Percentiles rank a stretch among this genome's conserved stretches.
phyloP scores from a whole-genome alignment of 2,797 vertebrate genomes.

The Acanthurus tractus region DNA sequence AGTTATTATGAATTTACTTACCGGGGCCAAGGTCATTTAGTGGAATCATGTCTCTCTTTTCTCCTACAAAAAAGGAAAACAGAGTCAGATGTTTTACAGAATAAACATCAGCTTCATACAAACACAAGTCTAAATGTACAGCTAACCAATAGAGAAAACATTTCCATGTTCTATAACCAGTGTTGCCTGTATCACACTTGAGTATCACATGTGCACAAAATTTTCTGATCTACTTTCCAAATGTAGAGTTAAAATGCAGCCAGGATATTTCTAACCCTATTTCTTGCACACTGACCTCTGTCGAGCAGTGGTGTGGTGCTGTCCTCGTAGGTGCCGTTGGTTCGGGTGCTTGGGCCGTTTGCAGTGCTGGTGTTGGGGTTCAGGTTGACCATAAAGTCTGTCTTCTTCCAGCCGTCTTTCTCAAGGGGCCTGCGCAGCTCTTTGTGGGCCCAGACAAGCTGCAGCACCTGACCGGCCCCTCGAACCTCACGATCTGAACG shows the following conservation, averaged over 20 bases:
- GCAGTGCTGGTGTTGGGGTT: conserved; percentile 78
- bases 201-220: background rate
- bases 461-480: conserved; percentile 92
- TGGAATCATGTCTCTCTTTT: conserved; percentile 95
- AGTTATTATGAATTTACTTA: conserved; percentile 61
- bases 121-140: background rate
- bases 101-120: background rate
- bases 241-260: too few relatives aligned
- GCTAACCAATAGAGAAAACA: background rate
- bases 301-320: conserved; percentile 96
- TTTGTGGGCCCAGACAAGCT: conserved; percentile 96
- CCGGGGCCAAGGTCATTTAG: conserved; percentile 95
- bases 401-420: conserved; percentile 99
- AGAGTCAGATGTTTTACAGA: conserved; percentile 6
- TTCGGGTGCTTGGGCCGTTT: conserved; percentile 81
- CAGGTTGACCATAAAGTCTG: conserved; percentile 93
- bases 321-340: conserved; percentile 92
- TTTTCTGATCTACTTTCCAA: background rate
- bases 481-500: conserved; percentile 95
- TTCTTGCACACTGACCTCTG: conserved; percentile 82
- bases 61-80: conserved; percentile 77
- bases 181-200: background rate
- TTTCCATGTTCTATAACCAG: background rate
- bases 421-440: conserved; percentile 94
- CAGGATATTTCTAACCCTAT: too few relatives aligned